A percentile compares a stretch with the other conserved stretches of the same genome.
Conservation (phyloP, 2,113 vertebrate genomes). For the Jaculus jaculus region DNA sequence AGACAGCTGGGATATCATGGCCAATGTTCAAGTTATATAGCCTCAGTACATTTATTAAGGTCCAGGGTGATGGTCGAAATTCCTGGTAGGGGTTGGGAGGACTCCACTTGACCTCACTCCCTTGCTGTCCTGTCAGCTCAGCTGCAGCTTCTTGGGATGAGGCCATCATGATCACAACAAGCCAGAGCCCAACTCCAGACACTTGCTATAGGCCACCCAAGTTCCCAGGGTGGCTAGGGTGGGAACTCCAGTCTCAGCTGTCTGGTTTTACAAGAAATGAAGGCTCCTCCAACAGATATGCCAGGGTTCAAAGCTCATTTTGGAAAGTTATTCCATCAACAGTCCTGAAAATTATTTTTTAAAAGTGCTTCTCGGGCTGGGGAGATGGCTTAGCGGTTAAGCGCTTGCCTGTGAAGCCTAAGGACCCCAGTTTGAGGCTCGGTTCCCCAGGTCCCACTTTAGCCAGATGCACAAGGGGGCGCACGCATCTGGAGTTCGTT, state of each 20-base stretch:
- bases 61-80: background rate
- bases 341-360: background rate
- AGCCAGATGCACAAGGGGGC: no score
- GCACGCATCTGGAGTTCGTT: no score
- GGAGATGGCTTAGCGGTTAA: no score
- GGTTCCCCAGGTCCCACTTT: no score
- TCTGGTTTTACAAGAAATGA: rapidly evolving
- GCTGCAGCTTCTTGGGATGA: background rate
- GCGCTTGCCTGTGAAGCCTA: no score
- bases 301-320: background rate
- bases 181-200: rapidly evolving
- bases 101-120: background rate
- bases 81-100: background rate
- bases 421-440: no score
- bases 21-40: background rate
- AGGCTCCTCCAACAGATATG: rapidly evolving
- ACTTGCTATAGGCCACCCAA: background rate
- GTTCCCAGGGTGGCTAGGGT: rapidly evolving
- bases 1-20: constrained; percentile 47
- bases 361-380: no score
- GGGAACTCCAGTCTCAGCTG: rapidly evolving
- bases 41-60: background rate
- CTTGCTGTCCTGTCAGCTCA: background rate
- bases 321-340: background rate
- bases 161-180: rapidly evolving